Evolutionary conservation across 2,888 invertebrate species (phyloP).

Genomic region (Drosophila imparisetae): DNA sequence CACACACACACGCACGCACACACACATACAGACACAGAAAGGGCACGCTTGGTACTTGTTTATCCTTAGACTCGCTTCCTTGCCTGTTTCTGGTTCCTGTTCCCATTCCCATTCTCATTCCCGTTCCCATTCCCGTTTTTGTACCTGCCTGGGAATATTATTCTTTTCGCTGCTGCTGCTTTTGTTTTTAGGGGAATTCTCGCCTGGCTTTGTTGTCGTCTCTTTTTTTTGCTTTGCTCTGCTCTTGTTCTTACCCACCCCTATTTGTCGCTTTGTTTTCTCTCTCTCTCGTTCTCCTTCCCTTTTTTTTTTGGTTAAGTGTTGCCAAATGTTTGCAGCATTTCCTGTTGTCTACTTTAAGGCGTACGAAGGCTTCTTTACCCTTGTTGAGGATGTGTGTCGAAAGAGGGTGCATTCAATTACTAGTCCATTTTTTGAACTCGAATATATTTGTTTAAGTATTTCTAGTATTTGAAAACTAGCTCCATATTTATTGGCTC

Average conservation of each 20-base stretch:
- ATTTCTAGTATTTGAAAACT: neutral
- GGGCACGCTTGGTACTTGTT: constrained; percentile 54
- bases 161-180: constrained; percentile 27
- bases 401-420: neutral
- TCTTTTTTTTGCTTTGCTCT: constrained; percentile 12
- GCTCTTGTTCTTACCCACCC: constrained; percentile 30
- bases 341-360: constrained; percentile 73
- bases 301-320: constrained; percentile 48
- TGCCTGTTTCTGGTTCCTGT: constrained; percentile 42
- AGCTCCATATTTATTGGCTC: neutral
- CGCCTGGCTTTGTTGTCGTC: constrained; percentile 31
- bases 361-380: constrained; percentile 41
- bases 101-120: constrained; percentile 29
- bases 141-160: constrained; percentile 77
- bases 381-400: neutral
- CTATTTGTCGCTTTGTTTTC: constrained; percentile 6
- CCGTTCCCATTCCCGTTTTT: constrained; percentile 11
- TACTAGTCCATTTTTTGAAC: neutral
- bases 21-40: neutral
- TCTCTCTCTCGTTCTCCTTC: neutral
- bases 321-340: constrained; percentile 78
- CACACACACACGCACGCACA: neutral
- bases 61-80: constrained; percentile 60
- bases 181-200: constrained; percentile 62
- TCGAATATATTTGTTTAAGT: neutral